Base-by-base conservation (phyloP, 1,140 invertebrate genomes). In the Lethrus apterus region DNA sequence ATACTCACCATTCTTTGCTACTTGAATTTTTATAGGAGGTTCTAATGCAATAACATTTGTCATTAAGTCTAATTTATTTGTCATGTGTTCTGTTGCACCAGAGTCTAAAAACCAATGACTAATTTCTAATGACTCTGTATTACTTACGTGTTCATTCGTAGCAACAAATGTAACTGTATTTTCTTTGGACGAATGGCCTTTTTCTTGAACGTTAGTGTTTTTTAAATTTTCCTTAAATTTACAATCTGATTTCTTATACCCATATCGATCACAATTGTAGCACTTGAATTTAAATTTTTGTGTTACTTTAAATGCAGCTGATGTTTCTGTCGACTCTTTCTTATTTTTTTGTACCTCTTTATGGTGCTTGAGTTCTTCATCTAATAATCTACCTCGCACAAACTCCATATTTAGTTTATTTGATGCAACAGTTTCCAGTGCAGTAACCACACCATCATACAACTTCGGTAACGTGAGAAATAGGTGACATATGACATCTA, bases 361-460 rank as follows among this genome's bases (percentile, higher is more conserved):
- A 23, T 51, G 38, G 43, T 17, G 4, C 14, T 66, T 66, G 10
- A 65, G 56, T 55, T 69, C 66, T 26, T 65, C 60, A 51, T 69
- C 64, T 17, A 68, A 45, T 30, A 67, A 46, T 44, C 61, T 42
- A 9, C 57, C 62, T 54, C 68, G 67, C 11, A 68, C 64, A 58
- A 68, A 68, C 19, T 52, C 58, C 38, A 68, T 56, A n/a, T n/a
- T n/a, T n/a, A n/a, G n/a, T 10, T 55, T 66, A 38, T 64, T 30
- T 42, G 65, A 59, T 8, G 35, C 13, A 4, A 32, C 62, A 59
- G 0, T 60, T 13, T 38, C 35, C 10, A 38, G 4, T 18, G 67
- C 65, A 11, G 66, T 68, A 9, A 66, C 54, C 17, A 69, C 51
- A 8, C 51, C 56, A 49, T 67, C 61, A 50, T 63, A 68, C 21